A percentile compares a stretch with the other conserved stretches of the same genome.
Evolutionary conservation across 2,113 vertebrate genomes (phyloP).

Genomic region (Zapornia atra): DNA sequence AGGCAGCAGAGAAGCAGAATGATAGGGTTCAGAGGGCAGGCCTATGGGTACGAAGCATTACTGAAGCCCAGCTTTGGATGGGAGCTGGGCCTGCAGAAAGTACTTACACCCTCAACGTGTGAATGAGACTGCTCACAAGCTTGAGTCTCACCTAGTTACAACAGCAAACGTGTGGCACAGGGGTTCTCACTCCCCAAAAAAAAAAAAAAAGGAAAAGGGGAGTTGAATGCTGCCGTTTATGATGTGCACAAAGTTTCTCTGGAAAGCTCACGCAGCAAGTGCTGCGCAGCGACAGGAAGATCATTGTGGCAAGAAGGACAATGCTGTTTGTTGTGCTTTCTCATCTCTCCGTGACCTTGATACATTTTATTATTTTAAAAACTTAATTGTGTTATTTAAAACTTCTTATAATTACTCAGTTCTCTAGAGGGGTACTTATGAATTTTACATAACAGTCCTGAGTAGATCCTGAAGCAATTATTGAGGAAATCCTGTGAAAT

Average conservation of each 20-base stretch:
- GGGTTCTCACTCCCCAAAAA: neutral
- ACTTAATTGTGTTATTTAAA: slow-evolving; percentile 11
- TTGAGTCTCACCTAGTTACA: neutral
- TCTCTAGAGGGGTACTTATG: neutral
- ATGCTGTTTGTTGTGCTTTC: neutral
- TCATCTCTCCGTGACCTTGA: neutral
- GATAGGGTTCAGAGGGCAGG: neutral
- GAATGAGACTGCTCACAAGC: neutral
- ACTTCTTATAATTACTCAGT: neutral
- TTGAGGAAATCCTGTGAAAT: slow-evolving; percentile 21
- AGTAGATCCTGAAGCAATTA: neutral
- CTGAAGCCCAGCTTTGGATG: neutral
- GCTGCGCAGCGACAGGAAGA: neutral
- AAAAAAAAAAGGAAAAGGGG: neutral
- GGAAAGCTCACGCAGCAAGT: neutral
- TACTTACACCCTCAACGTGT: rapidly evolving
- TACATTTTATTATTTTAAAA: slow-evolving; percentile 22
- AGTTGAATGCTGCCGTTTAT: neutral
- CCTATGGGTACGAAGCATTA: neutral
- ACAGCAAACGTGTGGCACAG: neutral
- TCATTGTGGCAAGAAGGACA: neutral
- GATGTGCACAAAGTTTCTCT: neutral
- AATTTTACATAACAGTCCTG: neutral
- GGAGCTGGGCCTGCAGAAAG: neutral
- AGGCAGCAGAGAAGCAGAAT: neutral